Evolutionary conservation across 2,113 vertebrate species (phyloP), one percentile per base, ranked within the genome.

Genomic region (Pycnonotus jocosus): DNA sequence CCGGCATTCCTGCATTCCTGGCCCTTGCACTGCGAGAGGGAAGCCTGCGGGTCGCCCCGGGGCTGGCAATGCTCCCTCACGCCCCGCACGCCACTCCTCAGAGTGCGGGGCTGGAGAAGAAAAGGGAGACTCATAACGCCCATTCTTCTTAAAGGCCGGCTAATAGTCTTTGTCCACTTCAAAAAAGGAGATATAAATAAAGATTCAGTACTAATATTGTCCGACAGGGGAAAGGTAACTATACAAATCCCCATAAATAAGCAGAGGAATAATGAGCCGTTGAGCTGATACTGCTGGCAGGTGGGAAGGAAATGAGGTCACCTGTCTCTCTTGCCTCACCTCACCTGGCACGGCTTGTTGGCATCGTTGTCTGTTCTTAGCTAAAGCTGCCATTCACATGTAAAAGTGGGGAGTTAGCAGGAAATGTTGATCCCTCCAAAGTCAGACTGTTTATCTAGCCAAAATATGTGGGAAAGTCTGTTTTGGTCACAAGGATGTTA

Each of bases 51-150:
- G 18, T 8, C 19, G 12, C 27, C 33, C 6, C 8, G 3, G 7
- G 13, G 30, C 7, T 27, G n/a, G 33, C 4, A 19, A 5, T 19
- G 22, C 22, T 27, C 47, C 2, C 0, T 22, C 38, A 1, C 0
- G 3, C 8, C 35, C 56, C 12, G 19, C 30, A 19, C 12, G 12
- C 20, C 64, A 4, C 35, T 8, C 71, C 72, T 56, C 62, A 14
- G 23, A 24, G 11, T 1, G 33, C 6, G 2, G 56, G 11, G 8
- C 48, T 50, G 38, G 38, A 57, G 5, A 35, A 18, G 23, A 31
- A 40, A 44, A 64, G 22, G 33, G 11, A 66, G 7, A 8, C 5
- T 57, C 5, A 0, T 11, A 31, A 25, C 16, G n/a, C 31, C 19
- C 10, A 1, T 19, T 23, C 19, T 56, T 80, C 37, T 28, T 10